These are phyloP conservation scores for Mesocentrotus franciscanus DNA, from an alignment of 53 echinoderm and acorn worm genomes.

Conservation along the genomic window DNA sequence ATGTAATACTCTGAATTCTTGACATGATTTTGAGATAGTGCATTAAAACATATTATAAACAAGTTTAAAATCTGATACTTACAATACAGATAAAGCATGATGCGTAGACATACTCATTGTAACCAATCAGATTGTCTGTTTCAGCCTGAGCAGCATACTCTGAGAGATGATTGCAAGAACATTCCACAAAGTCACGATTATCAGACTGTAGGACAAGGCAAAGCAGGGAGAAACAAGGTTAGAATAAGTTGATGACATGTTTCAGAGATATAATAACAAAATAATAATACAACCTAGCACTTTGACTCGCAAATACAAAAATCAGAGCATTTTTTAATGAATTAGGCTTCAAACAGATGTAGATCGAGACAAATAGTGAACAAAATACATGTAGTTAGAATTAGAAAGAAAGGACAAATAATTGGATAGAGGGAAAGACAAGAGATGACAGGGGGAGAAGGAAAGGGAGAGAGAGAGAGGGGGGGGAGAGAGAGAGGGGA, in stretches of 20 bases:
- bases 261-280: too few species aligned
- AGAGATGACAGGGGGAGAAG: neutral
- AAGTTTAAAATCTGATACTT: conserved; percentile 52
- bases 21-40: too few species aligned
- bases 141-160: conserved; percentile 91
- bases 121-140: conserved; percentile 92
- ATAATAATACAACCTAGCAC: too few species aligned
- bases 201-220: conserved; percentile 71
- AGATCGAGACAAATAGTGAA: neutral
- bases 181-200: conserved; percentile 86
- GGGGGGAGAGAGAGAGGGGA: neutral
- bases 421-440: neutral
- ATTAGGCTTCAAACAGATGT: neutral
- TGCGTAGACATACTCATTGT: conserved; percentile 84
- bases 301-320: too few species aligned
- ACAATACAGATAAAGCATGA: conserved; percentile 95
- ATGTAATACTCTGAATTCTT: too few species aligned
- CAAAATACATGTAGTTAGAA: neutral
- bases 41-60: too few species aligned
- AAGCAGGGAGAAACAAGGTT: neutral
- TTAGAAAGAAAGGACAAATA: neutral
- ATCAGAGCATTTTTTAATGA: neutral
- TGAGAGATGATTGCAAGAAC: conserved; percentile 92
- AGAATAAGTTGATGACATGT: too few species aligned
- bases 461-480: neutral